Percentiles rank a stretch among this genome's conserved stretches.
Evolutionary conservation across 2,797 vertebrate genomes (phyloP).

Genomic region (Esox masquinongy): DNA sequence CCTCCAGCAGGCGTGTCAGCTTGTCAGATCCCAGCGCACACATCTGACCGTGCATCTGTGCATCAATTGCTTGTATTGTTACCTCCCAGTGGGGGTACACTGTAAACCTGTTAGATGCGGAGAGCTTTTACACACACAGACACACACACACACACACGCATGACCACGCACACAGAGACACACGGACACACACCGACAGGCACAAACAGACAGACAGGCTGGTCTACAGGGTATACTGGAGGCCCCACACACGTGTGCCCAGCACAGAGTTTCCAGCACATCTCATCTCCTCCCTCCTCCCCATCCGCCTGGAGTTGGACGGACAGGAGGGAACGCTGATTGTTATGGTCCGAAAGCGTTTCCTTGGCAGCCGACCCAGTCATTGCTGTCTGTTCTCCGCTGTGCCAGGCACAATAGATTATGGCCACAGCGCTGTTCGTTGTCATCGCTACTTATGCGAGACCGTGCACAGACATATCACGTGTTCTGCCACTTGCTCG

Average conservation of each 20-base stretch:
- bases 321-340: conserved; percentile 15
- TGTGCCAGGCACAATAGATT: conserved; percentile 37
- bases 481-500: background rate
- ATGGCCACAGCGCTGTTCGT: conserved; percentile 46
- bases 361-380: conserved; percentile 12
- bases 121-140: conserved; percentile 44
- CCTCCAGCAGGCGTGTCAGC: conserved; percentile 45
- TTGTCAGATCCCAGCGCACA: conserved; percentile 41
- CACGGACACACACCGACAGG: background rate
- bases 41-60: conserved; percentile 44
- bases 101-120: conserved; percentile 65
- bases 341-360: conserved; percentile 8
- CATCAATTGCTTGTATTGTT: conserved; percentile 48
- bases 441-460: background rate
- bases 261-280: conserved; percentile 19
- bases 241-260: conserved; percentile 7
- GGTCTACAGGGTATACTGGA: background rate
- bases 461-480: background rate
- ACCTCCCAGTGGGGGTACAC: conserved; percentile 46
- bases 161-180: conserved; percentile 13
- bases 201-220: conserved; percentile 9
- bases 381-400: conserved; percentile 16
- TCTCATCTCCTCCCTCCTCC: background rate
- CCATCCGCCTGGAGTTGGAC: background rate
- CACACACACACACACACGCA: conserved; percentile 21